These are phyloP conservation scores for Tortrix viridana DNA, from an alignment of 2,888 invertebrate genomes.

Conservation along the genomic window DNA sequence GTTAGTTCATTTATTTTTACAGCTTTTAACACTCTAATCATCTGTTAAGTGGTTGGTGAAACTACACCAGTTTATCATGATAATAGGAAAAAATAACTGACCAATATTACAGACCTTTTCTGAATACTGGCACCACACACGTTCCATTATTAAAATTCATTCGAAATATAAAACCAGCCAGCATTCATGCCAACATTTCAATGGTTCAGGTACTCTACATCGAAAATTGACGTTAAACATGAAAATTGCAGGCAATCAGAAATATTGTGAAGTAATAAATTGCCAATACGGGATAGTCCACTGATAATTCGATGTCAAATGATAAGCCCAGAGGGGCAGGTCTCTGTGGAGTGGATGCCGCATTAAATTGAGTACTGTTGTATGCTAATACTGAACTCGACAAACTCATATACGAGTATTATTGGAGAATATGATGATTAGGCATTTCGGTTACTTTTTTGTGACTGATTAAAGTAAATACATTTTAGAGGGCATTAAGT, in stretches of 20 bases:
- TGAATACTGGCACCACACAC: background rate
- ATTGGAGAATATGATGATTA: background rate
- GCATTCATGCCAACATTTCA: slow-evolving; percentile 9
- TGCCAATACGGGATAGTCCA: slow-evolving; percentile 11
- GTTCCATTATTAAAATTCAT: slow-evolving; percentile 1
- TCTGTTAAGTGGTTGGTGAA: too few species aligned
- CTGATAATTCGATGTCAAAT: slow-evolving; percentile 29
- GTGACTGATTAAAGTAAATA: too few species aligned
- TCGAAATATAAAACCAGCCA: background rate
- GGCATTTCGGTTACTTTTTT: too few species aligned
- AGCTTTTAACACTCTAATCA: too few species aligned
- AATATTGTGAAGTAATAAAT: slow-evolving; percentile 19
- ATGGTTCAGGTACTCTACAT: slow-evolving; percentile 12
- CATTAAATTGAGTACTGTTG: background rate
- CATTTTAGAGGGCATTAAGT: too few species aligned
- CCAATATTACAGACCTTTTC: background rate
- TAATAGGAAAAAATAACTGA: too few species aligned
- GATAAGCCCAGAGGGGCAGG: slow-evolving; percentile 16
- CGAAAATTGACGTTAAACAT: slow-evolving; percentile 19
- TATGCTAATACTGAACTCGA: background rate
- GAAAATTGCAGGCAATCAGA: slow-evolving; percentile 24
- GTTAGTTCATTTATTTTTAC: too few species aligned
- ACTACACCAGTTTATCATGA: too few species aligned
- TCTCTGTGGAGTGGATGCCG: background rate
- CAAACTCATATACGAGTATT: background rate